Conservation (phyloP, 2,888 invertebrate genomes). For the Chouioia cunea region DNA sequence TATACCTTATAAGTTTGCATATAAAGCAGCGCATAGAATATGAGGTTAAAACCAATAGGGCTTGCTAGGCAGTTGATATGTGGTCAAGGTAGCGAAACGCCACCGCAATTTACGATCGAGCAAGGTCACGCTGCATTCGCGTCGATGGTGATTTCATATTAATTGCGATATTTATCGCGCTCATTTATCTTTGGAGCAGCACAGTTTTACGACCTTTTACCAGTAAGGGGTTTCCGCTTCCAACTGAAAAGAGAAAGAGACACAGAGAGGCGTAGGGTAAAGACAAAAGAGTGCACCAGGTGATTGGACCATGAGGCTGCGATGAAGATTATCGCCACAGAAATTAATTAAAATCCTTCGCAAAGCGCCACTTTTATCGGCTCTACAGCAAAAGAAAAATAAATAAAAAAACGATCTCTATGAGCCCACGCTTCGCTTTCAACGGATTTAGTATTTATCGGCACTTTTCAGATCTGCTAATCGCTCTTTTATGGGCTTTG, state of each 20-base stretch:
- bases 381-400: too few relatives aligned
- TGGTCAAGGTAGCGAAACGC: slow-evolving; percentile 20
- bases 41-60: not conserved
- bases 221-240: too few relatives aligned
- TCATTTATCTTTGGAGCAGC: slow-evolving; percentile 36
- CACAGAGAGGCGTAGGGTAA: not conserved
- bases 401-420: not conserved
- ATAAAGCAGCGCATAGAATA: too few relatives aligned
- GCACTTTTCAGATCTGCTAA: too few relatives aligned
- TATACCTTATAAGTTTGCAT: too few relatives aligned
- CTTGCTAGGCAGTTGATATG: not conserved
- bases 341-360: slow-evolving; percentile 36
- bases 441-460: not conserved
- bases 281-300: not conserved
- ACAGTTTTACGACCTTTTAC: slow-evolving; percentile 30
- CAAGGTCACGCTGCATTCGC: slow-evolving; percentile 25
- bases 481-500: too few relatives aligned
- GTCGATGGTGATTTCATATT: slow-evolving; percentile 34
- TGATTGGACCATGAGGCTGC: slow-evolving; percentile 27
- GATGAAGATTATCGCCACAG: not conserved
- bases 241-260: too few relatives aligned
- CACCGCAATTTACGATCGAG: slow-evolving; percentile 38
- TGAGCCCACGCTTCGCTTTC: not conserved
- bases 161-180: slow-evolving; percentile 47
- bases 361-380: slow-evolving; percentile 7